Evolutionary conservation across 1,140 invertebrate genomes (phyloP).

Genomic region (Sycophaga agraensis): DNA sequence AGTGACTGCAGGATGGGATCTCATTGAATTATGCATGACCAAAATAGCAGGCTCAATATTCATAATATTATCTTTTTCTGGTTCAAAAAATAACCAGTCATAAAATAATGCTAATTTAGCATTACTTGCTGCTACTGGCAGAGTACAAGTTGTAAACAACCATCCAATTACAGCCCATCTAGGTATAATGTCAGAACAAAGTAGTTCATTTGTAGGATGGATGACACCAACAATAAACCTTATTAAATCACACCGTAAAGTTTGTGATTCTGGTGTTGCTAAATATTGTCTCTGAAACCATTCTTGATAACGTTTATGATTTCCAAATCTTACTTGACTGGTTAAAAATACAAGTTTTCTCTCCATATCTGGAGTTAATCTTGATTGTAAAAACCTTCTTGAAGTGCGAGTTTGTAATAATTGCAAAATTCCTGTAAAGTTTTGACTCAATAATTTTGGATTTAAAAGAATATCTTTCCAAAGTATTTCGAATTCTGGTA

Average conservation of each 20-base stretch:
- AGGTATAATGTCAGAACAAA: constrained; percentile 97
- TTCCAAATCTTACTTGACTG: constrained; percentile 91
- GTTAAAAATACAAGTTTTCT: constrained; percentile 92
- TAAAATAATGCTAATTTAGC: constrained; percentile 95
- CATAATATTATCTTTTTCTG: constrained; percentile 97
- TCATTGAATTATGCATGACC: constrained; percentile 96
- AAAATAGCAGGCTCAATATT: constrained; percentile 98
- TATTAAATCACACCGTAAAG: constrained; percentile 92
- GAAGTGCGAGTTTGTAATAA: constrained; percentile 88
- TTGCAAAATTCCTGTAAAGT: constrained; percentile 85
- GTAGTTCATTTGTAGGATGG: constrained; percentile 94
- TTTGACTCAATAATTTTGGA: constrained; percentile 80
- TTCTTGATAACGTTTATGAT: constrained; percentile 96
- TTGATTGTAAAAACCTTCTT: constrained; percentile 83
- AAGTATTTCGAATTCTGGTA: constrained; percentile 89
- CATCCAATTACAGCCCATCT: constrained; percentile 98
- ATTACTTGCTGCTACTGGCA: constrained; percentile 90
- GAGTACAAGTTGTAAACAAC: constrained; percentile 95
- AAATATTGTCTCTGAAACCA: constrained; percentile 98
- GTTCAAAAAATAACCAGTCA: constrained; percentile 96
- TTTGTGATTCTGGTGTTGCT: constrained; percentile 94
- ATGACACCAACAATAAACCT: constrained; percentile 97
- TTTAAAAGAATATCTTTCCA: constrained; percentile 91
- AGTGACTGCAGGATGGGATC: constrained; percentile 92
- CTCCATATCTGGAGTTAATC: constrained; percentile 97